phyloP scores from a whole-genome alignment of 2,113 vertebrate genomes.

The Stercorarius parasiticus region DNA sequence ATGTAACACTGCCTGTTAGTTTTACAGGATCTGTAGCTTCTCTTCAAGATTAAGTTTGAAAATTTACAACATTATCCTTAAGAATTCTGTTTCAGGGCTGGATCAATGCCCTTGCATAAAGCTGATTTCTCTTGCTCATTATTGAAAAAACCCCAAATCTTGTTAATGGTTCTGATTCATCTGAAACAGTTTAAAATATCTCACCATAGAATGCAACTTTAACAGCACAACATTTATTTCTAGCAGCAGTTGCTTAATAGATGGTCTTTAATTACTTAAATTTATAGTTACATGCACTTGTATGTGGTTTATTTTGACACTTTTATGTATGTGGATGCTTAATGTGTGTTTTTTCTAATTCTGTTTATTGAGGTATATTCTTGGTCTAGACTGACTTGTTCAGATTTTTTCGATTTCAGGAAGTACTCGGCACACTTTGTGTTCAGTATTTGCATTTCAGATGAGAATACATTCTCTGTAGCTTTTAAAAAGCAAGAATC shows the following conservation, averaged over 20 bases:
- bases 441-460: not conserved
- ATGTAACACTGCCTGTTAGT: not conserved
- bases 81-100: not conserved
- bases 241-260: not conserved
- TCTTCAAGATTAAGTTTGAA: not conserved
- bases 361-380: not conserved
- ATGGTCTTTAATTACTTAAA: not conserved
- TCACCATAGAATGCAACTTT: not conserved
- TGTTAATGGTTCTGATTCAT: not conserved
- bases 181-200: not conserved
- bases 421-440: not conserved
- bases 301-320: not conserved
- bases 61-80: not conserved
- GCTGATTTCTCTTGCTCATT: not conserved
- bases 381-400: not conserved
- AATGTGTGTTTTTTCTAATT: not conserved
- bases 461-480: not conserved
- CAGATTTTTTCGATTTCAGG: not conserved
- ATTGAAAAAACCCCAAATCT: rapidly evolving
- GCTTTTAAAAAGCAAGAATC: not conserved
- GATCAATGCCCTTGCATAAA: not conserved
- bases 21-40: not conserved
- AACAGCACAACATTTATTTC: not conserved
- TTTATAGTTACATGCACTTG: not conserved
- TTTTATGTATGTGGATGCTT: not conserved